These are phyloP conservation scores for Temnopleurus reevesii DNA, from an alignment of 53 echinoderm and acorn worm species.

Conservation along the genomic window DNA sequence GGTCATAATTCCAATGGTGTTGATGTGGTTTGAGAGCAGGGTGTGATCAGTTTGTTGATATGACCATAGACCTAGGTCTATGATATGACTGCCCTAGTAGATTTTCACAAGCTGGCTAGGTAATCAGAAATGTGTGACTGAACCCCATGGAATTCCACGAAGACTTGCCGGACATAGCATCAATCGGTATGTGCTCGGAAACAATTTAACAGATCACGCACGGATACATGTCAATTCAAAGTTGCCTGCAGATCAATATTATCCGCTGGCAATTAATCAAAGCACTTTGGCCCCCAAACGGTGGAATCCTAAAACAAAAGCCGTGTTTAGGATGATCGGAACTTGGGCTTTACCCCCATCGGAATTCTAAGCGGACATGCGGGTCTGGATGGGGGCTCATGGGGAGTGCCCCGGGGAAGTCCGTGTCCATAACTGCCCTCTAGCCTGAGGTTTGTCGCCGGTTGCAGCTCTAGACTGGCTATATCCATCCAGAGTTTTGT, in stretches of 20 bases:
- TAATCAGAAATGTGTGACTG: too few species aligned
- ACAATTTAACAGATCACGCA: background rate
- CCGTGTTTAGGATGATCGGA: slow-evolving; percentile 11
- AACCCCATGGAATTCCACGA: too few species aligned
- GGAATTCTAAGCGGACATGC: background rate
- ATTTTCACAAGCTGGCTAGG: too few species aligned
- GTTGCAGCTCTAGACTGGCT: too few species aligned
- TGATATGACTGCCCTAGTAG: too few species aligned
- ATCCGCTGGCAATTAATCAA: background rate
- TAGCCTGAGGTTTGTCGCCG: slow-evolving; percentile 30
- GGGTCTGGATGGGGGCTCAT: background rate
- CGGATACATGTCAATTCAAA: slow-evolving; percentile 11
- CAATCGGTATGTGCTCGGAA: slow-evolving; percentile 12
- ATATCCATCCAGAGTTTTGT: background rate
- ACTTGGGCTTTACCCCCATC: background rate
- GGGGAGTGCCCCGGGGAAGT: slow-evolving; percentile 4
- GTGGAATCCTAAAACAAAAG: slow-evolving; percentile 1
- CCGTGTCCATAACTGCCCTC: slow-evolving; percentile 24
- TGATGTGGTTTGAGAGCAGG: too few species aligned
- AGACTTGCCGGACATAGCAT: slow-evolving; percentile 8
- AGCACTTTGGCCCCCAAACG: background rate
- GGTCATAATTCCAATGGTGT: too few species aligned
- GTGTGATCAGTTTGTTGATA: too few species aligned
- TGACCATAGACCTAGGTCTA: too few species aligned
- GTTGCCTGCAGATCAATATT: background rate